Base-by-base conservation (phyloP, 2,113 vertebrate genomes). In the Pardalotus punctatus region DNA sequence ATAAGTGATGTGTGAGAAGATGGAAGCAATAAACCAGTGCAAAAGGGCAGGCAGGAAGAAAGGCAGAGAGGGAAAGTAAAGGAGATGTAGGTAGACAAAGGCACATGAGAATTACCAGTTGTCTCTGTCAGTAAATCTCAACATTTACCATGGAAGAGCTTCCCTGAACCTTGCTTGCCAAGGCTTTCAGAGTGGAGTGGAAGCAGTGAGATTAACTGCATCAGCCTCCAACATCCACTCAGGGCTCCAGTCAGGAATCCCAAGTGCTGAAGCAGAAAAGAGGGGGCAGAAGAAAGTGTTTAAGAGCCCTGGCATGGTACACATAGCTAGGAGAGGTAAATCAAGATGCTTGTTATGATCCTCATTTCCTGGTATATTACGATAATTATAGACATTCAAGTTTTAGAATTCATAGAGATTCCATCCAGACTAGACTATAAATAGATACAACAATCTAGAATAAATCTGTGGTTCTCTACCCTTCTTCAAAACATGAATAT, bases 401-500 rank as follows among this genome's bases (percentile, higher is more conserved):
- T 76, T 87, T 73, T 56, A 82, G 58, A 89, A 78, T 45, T 82
- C 21, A 24, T 72, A 78, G 40, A 54, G 65, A 81, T 51, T 92
- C 78, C 0, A 0, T 85, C 66, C 66, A 91, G 53, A 90, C 72
- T 80, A 90, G 29, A 24, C 88, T 90, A 87, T 56, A 95, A 86
- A 96, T 74, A 96, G 56, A 88, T 28, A 64, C 2, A 96, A 78
- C 14, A 31, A 81, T 81, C 56, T 45, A 74, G 14, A 88, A 86
- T n/a, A 91, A 86, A 83, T 83, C 36, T 78, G 28, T 60, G 29
- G 27, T 61, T 94, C 64, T 74, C n/a, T 53, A 88, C 1, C 27
- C 60, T 90, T 95, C 91, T 73, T 40, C 56, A 93, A 90, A 94
- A 83, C 62, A 92, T 90, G 71, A 97, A 94, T 95, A 86, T 74